phyloP scores from a whole-genome alignment of 2,888 invertebrate genomes.

The Camptogramma bilineatum region DNA sequence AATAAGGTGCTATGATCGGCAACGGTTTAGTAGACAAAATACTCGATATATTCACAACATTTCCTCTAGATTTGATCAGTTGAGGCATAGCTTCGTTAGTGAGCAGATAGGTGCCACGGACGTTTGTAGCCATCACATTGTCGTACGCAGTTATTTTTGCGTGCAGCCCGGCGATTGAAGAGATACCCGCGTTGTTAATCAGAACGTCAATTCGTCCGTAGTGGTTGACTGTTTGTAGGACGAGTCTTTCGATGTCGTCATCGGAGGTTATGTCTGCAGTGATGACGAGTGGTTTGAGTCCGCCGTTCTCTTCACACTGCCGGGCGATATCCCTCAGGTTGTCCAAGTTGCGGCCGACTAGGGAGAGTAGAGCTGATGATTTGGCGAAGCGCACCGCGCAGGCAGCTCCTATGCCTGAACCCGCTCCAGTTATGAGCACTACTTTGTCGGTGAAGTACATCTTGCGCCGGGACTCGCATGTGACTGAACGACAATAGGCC shows the following conservation, averaged over 20 bases:
- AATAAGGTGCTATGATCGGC: slow-evolving; percentile 63
- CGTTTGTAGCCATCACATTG: slow-evolving; percentile 64
- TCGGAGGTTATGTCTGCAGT: slow-evolving; percentile 66
- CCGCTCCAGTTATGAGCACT: slow-evolving; percentile 72
- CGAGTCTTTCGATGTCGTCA: slow-evolving; percentile 60
- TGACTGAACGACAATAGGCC: slow-evolving; percentile 46
- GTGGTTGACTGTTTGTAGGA: slow-evolving; percentile 59
- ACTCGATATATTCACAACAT: slow-evolving; percentile 70
- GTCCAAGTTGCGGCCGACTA: slow-evolving; percentile 66
- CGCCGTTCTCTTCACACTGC: slow-evolving; percentile 59
- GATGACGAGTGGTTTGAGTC: slow-evolving; percentile 59
- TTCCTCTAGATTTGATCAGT: slow-evolving; percentile 64
- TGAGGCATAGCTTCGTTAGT: slow-evolving; percentile 61
- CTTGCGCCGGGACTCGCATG: slow-evolving; percentile 33
- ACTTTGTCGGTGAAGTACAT: slow-evolving; percentile 74
- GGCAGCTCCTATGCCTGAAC: slow-evolving; percentile 73
- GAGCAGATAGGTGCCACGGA: slow-evolving; percentile 65
- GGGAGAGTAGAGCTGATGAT: slow-evolving; percentile 58
- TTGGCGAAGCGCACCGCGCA: slow-evolving; percentile 67
- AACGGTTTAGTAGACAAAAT: slow-evolving; percentile 60
- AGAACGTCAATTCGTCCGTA: slow-evolving; percentile 65
- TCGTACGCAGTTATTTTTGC: slow-evolving; percentile 61
- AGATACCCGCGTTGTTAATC: slow-evolving; percentile 71
- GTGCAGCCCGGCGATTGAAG: slow-evolving; percentile 50
- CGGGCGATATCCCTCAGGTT: slow-evolving; percentile 61